Evolutionary conservation across 35 echinoderm and acorn worm genomes (phyloP).

Genomic region (Patiria miniata): DNA sequence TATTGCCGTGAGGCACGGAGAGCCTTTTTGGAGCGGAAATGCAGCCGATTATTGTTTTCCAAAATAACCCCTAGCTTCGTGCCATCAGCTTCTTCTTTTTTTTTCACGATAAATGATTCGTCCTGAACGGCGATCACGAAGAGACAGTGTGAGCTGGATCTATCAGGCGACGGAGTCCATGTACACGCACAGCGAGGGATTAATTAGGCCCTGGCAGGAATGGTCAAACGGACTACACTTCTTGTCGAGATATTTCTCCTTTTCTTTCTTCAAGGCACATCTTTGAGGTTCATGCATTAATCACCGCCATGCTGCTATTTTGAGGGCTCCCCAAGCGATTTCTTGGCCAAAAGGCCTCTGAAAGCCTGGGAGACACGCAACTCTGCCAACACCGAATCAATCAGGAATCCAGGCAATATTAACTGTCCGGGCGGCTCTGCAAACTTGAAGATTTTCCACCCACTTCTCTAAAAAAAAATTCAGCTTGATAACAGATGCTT

Average conservation of each 20-base stretch:
- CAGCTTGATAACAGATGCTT: no score
- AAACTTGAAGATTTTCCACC: no score
- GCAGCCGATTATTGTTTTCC: no score
- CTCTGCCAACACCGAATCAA: background rate
- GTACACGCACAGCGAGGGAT: background rate
- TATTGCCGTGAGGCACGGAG: no score
- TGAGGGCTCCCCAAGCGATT: background rate
- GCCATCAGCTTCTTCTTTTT: no score
- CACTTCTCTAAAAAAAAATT: no score
- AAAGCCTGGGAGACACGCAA: background rate
- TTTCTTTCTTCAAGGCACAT: background rate
- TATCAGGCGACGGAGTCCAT: background rate
- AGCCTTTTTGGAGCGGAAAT: no score
- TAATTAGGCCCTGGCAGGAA: slow-evolving; percentile 15
- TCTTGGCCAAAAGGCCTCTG: background rate
- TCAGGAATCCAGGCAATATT: no score
- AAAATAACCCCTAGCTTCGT: no score
- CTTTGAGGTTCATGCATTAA: slow-evolving; percentile 4
- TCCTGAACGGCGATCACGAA: no score
- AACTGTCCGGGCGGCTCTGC: no score
- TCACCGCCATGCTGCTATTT: background rate
- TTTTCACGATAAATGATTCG: no score
- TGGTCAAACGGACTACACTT: background rate
- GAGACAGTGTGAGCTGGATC: background rate
- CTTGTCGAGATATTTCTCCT: background rate